phyloP scores from a whole-genome alignment of 2,888 invertebrate species.

The Sclerodermus sp. region DNA sequence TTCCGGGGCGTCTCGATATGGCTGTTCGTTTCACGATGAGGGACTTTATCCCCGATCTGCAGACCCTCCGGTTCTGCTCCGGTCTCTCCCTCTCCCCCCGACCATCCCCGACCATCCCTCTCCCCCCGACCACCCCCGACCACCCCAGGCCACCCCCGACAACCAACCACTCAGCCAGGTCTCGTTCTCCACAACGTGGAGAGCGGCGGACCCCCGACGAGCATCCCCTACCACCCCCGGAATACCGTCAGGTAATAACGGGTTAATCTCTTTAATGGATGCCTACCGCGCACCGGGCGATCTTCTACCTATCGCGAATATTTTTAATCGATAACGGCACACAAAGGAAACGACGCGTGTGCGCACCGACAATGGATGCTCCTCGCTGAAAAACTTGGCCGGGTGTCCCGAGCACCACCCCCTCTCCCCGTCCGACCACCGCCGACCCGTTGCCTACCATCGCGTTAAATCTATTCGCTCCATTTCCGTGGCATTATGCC shows the following conservation, averaged over 20 bases:
- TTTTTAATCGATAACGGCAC: constrained; percentile 14
- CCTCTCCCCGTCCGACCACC: background rate
- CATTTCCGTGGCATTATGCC: too few relatives aligned
- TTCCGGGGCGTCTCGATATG: background rate
- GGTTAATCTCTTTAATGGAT: constrained; percentile 21
- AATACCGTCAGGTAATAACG: background rate
- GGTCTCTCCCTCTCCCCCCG: too few relatives aligned
- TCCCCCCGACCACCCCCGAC: background rate
- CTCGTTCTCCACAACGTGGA: too few relatives aligned
- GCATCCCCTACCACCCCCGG: too few relatives aligned
- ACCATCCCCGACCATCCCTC: too few relatives aligned
- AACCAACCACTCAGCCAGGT: too few relatives aligned
- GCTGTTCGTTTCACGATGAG: background rate
- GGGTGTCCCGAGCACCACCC: background rate
- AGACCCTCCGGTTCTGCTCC: background rate
- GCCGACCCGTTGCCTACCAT: too few relatives aligned
- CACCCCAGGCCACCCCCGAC: background rate
- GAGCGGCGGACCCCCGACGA: too few relatives aligned
- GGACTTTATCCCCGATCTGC: background rate
- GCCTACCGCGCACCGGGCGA: constrained; percentile 8
- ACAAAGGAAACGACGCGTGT: background rate
- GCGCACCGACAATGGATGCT: constrained; percentile 1
- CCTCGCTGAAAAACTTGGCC: background rate
- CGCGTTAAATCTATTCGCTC: too few relatives aligned
- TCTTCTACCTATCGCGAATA: background rate